These are phyloP conservation scores for Ceuthmochares aereus DNA, from an alignment of 2,113 vertebrate species.

Conservation along the genomic window DNA sequence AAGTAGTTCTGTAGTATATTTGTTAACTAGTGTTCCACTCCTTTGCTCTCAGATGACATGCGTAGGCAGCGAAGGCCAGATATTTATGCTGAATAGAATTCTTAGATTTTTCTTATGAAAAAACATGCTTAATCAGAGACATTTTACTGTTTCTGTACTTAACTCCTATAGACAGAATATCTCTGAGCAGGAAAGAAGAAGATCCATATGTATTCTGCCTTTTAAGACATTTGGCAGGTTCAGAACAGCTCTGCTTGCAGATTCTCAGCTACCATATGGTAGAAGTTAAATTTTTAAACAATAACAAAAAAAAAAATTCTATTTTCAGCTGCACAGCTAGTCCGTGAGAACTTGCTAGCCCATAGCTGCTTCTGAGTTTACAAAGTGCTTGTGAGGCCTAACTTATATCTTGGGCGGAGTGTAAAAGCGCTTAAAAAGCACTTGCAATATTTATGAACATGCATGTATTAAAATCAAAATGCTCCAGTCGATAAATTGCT, in stretches of 20 bases:
- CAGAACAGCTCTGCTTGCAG: neutral
- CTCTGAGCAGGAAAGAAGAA: neutral
- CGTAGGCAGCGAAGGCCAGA: neutral
- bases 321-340: neutral
- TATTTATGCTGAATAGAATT: neutral
- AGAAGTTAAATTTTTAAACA: neutral
- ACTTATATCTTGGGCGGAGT: neutral
- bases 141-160: neutral
- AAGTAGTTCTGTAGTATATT: neutral
- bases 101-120: neutral
- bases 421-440: neutral
- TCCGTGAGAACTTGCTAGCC: neutral
- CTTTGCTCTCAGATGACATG: neutral
- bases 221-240: neutral
- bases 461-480: neutral
- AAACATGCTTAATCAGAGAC: neutral
- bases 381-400: neutral
- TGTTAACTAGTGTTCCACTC: neutral
- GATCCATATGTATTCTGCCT: neutral
- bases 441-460: neutral
- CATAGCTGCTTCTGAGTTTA: neutral
- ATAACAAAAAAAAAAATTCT: no score
- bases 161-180: neutral
- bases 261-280: neutral
- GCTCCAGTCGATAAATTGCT: accelerated